Percentiles rank a stretch among this genome's conserved stretches.
These are phyloP conservation scores for Gryon sp. DNA, from an alignment of 1,140 invertebrate species.

Conservation along the genomic window DNA sequence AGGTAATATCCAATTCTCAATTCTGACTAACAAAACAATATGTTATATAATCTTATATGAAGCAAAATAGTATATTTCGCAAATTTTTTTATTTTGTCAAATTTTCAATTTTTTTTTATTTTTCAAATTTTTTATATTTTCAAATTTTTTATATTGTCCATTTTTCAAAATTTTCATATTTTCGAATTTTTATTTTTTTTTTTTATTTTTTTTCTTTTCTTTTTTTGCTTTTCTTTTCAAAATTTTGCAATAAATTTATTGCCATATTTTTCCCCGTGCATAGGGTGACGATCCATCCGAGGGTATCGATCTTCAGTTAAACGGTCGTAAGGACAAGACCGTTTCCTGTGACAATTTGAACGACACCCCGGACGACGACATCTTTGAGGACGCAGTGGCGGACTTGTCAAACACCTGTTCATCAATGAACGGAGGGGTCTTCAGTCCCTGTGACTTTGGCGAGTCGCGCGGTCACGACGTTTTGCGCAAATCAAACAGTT, in stretches of 20 bases:
- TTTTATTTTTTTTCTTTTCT: too few species aligned
- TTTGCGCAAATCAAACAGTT: conserved; percentile 74
- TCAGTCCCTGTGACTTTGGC: conserved; percentile 72
- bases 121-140: too few species aligned
- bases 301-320: conserved; percentile 84
- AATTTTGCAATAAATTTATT: neutral
- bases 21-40: too few species aligned
- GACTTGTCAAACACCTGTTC: conserved; percentile 52
- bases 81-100: too few species aligned
- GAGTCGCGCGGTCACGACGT: conserved; percentile 64
- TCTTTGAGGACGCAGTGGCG: conserved; percentile 56
- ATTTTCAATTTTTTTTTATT: too few species aligned
- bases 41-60: too few species aligned
- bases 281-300: conserved; percentile 88
- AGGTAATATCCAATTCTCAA: too few species aligned
- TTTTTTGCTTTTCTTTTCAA: neutral
- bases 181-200: too few species aligned
- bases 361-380: conserved; percentile 57
- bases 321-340: conserved; percentile 75
- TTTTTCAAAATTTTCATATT: too few species aligned
- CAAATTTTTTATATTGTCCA: too few species aligned
- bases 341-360: conserved; percentile 75
- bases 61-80: too few species aligned
- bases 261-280: too few species aligned
- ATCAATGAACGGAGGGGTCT: conserved; percentile 43